Conservation (phyloP, 1,140 invertebrate genomes). For the Himalopsyche phryganea region DNA sequence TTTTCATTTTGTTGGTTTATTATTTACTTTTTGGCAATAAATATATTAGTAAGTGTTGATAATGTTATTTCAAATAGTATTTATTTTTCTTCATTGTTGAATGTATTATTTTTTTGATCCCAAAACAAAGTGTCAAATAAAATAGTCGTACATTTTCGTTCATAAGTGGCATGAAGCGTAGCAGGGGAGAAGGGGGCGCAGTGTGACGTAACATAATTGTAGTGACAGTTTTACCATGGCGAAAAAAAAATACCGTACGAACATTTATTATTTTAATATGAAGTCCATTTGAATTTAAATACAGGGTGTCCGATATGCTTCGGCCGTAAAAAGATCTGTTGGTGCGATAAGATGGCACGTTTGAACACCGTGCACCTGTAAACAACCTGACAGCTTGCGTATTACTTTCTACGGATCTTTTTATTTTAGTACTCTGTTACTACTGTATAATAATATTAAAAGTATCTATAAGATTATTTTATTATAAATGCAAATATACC, state of each 20-base stretch:
- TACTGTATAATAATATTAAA: no score
- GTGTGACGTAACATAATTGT: slow-evolving; percentile 16
- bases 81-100: no score
- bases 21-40: no score
- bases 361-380: slow-evolving; percentile 30
- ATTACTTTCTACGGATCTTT: background rate
- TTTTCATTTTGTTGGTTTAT: no score
- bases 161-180: background rate
- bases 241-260: slow-evolving; percentile 21
- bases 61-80: no score
- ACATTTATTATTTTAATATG: slow-evolving; percentile 33
- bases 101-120: no score
- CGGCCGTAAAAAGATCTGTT: slow-evolving; percentile 27
- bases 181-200: background rate
- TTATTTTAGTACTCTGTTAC: no score
- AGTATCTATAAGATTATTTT: no score
- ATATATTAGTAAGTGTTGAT: no score
- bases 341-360: slow-evolving; percentile 21
- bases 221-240: slow-evolving; percentile 22
- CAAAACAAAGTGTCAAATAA: no score
- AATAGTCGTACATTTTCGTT: background rate
- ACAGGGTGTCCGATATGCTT: slow-evolving; percentile 33
- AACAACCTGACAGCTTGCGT: background rate
- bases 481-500: no score
- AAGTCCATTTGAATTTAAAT: slow-evolving; percentile 35